Conservation (phyloP, 2,797 vertebrate genomes). For the Squalus acanthias region DNA sequence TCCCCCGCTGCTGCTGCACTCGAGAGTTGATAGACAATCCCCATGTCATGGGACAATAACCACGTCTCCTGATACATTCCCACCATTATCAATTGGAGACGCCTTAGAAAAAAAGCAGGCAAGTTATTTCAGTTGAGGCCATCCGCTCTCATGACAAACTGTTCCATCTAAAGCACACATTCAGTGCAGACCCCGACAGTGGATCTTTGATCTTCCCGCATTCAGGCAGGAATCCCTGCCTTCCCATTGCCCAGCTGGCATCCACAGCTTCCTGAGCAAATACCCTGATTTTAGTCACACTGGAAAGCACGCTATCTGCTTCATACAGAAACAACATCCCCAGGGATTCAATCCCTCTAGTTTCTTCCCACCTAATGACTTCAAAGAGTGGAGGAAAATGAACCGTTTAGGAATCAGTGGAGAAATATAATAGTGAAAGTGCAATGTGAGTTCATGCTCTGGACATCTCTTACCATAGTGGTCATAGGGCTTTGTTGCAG, state of each 20-base stretch:
- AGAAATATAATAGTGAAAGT: conserved; percentile 50
- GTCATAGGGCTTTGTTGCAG: conserved; percentile 16
- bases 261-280: conserved; percentile 41
- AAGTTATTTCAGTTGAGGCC: conserved; percentile 43
- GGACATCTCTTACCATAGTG: conserved; percentile 26
- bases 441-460: conserved; percentile 19
- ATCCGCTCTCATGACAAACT: neutral
- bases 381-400: conserved; percentile 45
- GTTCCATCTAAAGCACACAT: conserved; percentile 38
- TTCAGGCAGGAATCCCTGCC: neutral
- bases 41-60: conserved; percentile 45
- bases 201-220: conserved; percentile 24
- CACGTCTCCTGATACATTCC: conserved; percentile 46
- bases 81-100: conserved; percentile 50
- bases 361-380: conserved; percentile 47
- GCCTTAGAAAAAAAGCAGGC: conserved; percentile 48
- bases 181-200: conserved; percentile 24
- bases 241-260: conserved; percentile 40
- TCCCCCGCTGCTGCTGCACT: conserved; percentile 39
- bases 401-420: conserved; percentile 43
- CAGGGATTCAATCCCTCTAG: conserved; percentile 45
- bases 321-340: conserved; percentile 44
- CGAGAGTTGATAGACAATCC: conserved; percentile 49
- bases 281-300: conserved; percentile 34
- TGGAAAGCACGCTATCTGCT: conserved; percentile 39